Evolutionary conservation across 2,797 vertebrate species (phyloP).

Genomic region (Sebastes jordani): DNA sequence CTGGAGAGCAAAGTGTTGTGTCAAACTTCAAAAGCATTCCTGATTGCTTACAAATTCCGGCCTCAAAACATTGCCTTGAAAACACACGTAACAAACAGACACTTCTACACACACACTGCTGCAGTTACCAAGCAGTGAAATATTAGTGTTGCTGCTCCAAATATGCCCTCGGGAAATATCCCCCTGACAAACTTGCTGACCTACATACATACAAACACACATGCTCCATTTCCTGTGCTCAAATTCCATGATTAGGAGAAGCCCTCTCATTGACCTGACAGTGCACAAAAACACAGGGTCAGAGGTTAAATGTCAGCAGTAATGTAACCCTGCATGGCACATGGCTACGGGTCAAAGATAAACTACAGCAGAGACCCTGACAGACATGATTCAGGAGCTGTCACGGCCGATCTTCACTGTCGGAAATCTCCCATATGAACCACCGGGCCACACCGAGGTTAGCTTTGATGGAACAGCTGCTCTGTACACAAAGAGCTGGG

Average conservation of each 20-base stretch:
- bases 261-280: conserved; percentile 15
- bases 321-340: not conserved
- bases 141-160: conserved; percentile 32
- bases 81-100: conserved; percentile 24
- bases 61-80: conserved; percentile 36
- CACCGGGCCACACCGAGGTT: not conserved
- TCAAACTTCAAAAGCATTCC: conserved; percentile 82
- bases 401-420: not conserved
- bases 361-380: conserved; percentile 15
- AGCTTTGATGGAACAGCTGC: conserved; percentile 53
- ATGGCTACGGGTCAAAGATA: not conserved
- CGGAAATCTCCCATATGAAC: not conserved
- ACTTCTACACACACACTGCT: not conserved
- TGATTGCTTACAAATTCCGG: conserved; percentile 63
- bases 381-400: conserved; percentile 13
- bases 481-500: not conserved
- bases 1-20: conserved; percentile 49
- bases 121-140: conserved; percentile 26
- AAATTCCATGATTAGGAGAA: conserved; percentile 6
- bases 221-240: conserved; percentile 36
- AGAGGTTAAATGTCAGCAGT: conserved; percentile 36
- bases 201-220: conserved; percentile 28
- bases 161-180: conserved; percentile 20
- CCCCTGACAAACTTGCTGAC: conserved; percentile 22
- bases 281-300: conserved; percentile 9